A percentile compares a stretch with the other conserved stretches of the same genome.
Conservation (phyloP, 2,797 vertebrate genomes). For the Hydrophis major region DNA sequence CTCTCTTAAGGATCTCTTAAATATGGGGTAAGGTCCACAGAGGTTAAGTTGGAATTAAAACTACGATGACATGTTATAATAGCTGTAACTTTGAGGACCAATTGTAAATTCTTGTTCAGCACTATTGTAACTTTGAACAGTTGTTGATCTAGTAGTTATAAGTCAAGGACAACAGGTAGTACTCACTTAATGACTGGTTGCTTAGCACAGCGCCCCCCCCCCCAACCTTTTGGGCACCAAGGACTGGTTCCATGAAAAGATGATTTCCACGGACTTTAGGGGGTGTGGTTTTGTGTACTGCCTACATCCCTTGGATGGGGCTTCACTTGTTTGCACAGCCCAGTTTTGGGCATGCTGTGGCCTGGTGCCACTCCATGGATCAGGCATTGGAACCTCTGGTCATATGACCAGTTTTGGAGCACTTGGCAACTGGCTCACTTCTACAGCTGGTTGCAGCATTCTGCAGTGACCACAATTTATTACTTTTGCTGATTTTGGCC, state of each 20-base stretch:
- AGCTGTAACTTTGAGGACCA: neutral
- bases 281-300: too few relatives aligned
- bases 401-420: neutral
- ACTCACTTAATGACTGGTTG: neutral
- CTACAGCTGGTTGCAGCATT: neutral
- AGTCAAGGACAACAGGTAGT: neutral
- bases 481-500: neutral
- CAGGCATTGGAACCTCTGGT: neutral
- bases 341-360: too few relatives aligned
- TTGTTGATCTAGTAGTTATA: neutral
- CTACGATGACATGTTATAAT: neutral
- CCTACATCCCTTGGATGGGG: too few relatives aligned
- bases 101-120: neutral
- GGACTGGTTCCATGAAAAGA: too few relatives aligned
- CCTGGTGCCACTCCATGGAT: too few relatives aligned
- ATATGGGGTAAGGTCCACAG: neutral
- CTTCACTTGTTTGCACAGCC: too few relatives aligned
- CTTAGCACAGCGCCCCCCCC: neutral
- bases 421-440: neutral
- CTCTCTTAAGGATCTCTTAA: neutral
- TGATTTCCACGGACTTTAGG: too few relatives aligned
- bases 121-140: neutral
- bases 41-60: neutral
- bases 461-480: neutral
- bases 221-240: too few relatives aligned